A percentile compares a stretch with the other conserved stretches of the same genome.
Conservation (phyloP, 2,888 invertebrate species). For the Ochlodes sylvanus region DNA sequence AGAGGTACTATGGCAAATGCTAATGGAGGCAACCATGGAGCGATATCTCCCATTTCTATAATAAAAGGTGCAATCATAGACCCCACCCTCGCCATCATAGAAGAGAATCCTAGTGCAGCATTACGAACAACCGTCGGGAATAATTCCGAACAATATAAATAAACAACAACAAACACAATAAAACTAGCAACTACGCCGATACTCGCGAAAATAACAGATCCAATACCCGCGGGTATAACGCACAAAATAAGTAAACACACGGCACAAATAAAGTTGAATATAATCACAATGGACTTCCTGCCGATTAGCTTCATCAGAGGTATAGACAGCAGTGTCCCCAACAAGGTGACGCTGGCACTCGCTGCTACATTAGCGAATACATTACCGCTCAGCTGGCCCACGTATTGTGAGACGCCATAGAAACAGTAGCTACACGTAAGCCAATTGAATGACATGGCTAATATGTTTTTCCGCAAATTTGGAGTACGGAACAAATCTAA, state of each 20-base stretch:
- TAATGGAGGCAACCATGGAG: constrained; percentile 87
- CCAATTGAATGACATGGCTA: constrained; percentile 91
- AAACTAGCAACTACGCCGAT: constrained; percentile 92
- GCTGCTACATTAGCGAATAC: constrained; percentile 93
- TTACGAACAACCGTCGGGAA: constrained; percentile 96
- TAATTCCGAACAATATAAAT: constrained; percentile 93
- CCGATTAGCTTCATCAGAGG: constrained; percentile 88
- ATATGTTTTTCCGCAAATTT: constrained; percentile 88
- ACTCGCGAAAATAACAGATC: constrained; percentile 87
- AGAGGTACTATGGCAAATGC: constrained; percentile 89
- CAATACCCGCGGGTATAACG: constrained; percentile 71
- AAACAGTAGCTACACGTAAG: constrained; percentile 90
- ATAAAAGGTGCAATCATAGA: constrained; percentile 94
- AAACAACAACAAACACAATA: constrained; percentile 93
- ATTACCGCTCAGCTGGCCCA: constrained; percentile 91
- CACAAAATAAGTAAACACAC: constrained; percentile 86
- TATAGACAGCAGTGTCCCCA: constrained; percentile 86
- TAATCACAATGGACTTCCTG: constrained; percentile 86
- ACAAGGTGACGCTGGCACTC: constrained; percentile 87
- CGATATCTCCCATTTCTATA: constrained; percentile 82
- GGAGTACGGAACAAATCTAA: constrained; percentile 89
- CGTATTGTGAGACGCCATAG: constrained; percentile 94
- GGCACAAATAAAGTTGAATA: constrained; percentile 87
- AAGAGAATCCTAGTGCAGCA: constrained; percentile 94
- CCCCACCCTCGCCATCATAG: constrained; percentile 94